Conservation (phyloP, 2,797 vertebrate genomes). For the Fringilla coelebs region DNA sequence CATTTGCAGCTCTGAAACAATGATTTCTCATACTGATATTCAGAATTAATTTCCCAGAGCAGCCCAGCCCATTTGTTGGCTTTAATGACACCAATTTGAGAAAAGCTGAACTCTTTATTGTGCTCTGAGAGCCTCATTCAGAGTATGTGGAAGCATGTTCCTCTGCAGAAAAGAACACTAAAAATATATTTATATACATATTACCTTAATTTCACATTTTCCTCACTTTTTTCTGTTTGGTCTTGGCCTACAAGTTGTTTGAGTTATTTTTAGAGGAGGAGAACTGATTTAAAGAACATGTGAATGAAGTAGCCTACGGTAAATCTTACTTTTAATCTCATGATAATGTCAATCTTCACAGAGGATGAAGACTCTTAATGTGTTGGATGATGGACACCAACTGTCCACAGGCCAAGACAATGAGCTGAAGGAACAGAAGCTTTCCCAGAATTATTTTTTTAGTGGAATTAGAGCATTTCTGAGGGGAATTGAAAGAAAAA, state of each 20-base stretch:
- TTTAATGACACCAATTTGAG: neutral
- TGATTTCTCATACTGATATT: neutral
- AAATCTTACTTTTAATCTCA: neutral
- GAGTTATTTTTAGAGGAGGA: neutral
- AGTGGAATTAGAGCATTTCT: neutral
- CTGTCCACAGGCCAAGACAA: neutral
- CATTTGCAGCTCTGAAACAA: neutral
- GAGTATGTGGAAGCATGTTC: neutral
- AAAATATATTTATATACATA: neutral
- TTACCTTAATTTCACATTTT: neutral
- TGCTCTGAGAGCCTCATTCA: neutral
- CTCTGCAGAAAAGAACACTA: neutral
- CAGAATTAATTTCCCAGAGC: neutral
- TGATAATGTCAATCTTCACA: neutral
- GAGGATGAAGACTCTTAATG: neutral
- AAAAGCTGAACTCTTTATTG: neutral
- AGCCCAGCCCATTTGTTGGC: neutral
- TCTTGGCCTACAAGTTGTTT: neutral
- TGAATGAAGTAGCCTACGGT: neutral
- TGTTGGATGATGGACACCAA: neutral
- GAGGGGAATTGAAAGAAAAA: neutral
- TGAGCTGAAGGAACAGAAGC: neutral
- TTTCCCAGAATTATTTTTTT: neutral
- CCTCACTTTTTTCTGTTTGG: neutral
- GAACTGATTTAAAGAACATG: neutral